A percentile compares a stretch with the other conserved stretches of the same genome.
phyloP scores from a whole-genome alignment of 2,113 vertebrate genomes.

The Charina bottae region DNA sequence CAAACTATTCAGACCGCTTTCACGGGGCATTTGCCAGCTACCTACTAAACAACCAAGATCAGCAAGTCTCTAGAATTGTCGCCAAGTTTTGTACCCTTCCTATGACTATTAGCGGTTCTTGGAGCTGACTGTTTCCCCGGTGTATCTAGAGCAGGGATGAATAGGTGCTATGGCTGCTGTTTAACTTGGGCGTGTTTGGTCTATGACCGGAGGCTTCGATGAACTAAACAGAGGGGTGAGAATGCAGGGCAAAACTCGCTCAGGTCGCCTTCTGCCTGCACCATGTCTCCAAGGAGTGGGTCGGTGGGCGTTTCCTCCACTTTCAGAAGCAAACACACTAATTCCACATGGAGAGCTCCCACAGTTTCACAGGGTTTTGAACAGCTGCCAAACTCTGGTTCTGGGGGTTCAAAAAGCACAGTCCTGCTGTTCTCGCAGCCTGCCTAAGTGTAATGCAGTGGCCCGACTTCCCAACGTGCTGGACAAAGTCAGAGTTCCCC shows the following conservation, averaged over 20 bases:
- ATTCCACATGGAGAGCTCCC: background rate
- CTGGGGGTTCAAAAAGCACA: background rate
- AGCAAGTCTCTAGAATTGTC: background rate
- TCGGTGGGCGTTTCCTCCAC: background rate
- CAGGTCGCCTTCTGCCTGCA: background rate
- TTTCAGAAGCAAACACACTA: background rate
- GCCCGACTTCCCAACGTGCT: background rate
- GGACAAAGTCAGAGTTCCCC: background rate
- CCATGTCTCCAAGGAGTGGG: background rate
- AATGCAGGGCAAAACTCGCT: background rate
- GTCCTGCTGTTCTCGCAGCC: background rate
- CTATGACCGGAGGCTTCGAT: background rate
- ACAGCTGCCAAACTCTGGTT: background rate
- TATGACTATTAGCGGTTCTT: background rate
- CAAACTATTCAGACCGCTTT: background rate
- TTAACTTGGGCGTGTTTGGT: background rate
- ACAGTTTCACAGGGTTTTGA: background rate
- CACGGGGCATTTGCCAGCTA: background rate
- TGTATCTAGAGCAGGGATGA: background rate
- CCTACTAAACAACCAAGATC: background rate
- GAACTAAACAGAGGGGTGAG: background rate
- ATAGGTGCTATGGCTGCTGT: background rate
- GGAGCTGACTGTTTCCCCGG: background rate
- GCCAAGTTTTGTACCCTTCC: background rate
- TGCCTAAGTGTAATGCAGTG: background rate